Evolutionary conservation across 2,888 invertebrate species (phyloP), one percentile per base, ranked within the genome.

Genomic region (Hemicrepidius hirtus): DNA sequence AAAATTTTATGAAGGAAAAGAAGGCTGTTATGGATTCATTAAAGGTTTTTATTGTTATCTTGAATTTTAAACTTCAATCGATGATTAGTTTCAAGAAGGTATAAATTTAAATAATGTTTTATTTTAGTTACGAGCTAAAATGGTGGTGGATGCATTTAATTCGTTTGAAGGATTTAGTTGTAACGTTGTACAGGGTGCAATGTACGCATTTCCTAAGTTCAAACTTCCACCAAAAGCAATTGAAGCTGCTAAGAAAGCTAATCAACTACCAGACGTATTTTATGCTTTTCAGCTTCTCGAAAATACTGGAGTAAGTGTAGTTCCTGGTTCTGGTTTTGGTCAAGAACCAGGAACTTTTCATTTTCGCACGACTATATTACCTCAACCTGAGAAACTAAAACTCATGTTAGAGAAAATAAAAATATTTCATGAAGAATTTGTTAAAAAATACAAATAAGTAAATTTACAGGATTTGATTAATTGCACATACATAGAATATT

Each of bases 171-270:
- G 98, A 20, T 93, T 95, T 86, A 90, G 87, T 37, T 97, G 97
- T 82, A 97, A 98, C 84, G 88, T 90, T 1, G 92, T 93, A 4
- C 92, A 95, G 93, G 93, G 99, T 16, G 98, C 99, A 5, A 99
- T 99, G 99, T 99, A 99, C 86, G 97, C 97, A 72, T 99, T 99
- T 86, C 99, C 99, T 0, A 89, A 91, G 82, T 88, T 99, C 69
- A 88, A 89, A 53, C 84, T 99, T 67, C 97, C 99, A 1, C 86
- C 89, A 57, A 94, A 93, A 84, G 98, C 97, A 0, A 88, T 97
- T 44, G 92, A 91, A 78, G 95, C 93, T 20, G 99, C 99, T 0
- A 91, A 94, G 87, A 88, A 89, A 32, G 90, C 89, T 46, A 91
- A 92, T 24, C 90, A 93, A 87, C 86, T 90, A 41, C 93, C 98